phyloP scores from a whole-genome alignment of 1,140 invertebrate species.

The Spodoptera frugiperda region DNA sequence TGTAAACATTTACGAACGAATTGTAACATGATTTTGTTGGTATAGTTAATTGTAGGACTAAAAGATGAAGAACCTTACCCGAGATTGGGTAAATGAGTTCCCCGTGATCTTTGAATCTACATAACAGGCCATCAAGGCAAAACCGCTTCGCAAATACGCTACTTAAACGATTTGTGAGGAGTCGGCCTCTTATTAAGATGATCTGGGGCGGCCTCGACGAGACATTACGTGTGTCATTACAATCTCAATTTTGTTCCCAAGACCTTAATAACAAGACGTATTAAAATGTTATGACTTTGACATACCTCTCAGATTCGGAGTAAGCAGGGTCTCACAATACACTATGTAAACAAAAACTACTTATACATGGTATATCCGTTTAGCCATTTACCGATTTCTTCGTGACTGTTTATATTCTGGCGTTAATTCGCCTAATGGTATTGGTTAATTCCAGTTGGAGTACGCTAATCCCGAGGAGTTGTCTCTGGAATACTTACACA shows the following conservation, averaged over 20 bases:
- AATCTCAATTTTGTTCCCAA: slow-evolving; percentile 32
- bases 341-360: too few relatives aligned
- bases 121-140: slow-evolving; percentile 24
- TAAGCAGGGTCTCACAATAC: too few relatives aligned
- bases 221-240: slow-evolving; percentile 19
- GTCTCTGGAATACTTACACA: too few relatives aligned
- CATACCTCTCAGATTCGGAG: neutral
- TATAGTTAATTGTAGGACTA: neutral
- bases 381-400: too few relatives aligned
- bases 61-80: neutral
- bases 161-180: slow-evolving; percentile 21
- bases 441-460: too few relatives aligned
- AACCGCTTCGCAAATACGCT: slow-evolving; percentile 23
- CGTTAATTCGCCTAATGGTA: too few relatives aligned
- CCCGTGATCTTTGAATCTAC: slow-evolving; percentile 30
- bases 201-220: slow-evolving; percentile 16
- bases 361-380: too few relatives aligned
- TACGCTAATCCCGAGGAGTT: too few relatives aligned
- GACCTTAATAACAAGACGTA: slow-evolving; percentile 36
- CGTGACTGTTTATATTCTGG: too few relatives aligned
- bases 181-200: slow-evolving; percentile 28
- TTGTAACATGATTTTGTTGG: slow-evolving; percentile 6
- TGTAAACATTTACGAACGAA: slow-evolving; percentile 25
- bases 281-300: slow-evolving; percentile 2
- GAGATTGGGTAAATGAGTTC: slow-evolving; percentile 9